Evolutionary conservation across 2,113 vertebrate species (phyloP).

Genomic region (Cephalopholis sonnerati): DNA sequence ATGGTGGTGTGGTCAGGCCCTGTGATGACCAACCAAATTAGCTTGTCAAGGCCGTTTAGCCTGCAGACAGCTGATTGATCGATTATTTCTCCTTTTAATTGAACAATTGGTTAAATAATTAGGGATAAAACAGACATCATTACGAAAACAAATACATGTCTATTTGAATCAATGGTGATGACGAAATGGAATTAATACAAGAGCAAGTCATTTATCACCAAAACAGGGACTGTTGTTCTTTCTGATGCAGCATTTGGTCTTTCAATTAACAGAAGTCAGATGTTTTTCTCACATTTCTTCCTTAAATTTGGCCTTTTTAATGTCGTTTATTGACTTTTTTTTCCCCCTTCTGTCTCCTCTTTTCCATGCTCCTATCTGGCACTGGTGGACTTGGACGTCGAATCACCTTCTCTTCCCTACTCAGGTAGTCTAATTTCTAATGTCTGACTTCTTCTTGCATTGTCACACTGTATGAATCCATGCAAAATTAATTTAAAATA

Average conservation of each 20-base stretch:
- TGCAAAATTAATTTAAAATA: not conserved
- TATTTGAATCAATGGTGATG: slow-evolving; percentile 44
- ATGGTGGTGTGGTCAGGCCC: slow-evolving; percentile 55
- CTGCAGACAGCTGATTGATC: slow-evolving; percentile 59
- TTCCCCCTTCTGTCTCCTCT: slow-evolving; percentile 51
- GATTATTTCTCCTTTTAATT: slow-evolving; percentile 61
- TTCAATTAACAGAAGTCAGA: not conserved
- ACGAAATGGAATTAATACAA: slow-evolving; percentile 28
- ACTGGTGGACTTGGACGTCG: slow-evolving; percentile 31
- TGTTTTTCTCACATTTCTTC: not conserved
- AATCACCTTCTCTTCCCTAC: not conserved
- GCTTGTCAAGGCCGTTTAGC: slow-evolving; percentile 62
- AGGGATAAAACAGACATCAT: slow-evolving; percentile 36
- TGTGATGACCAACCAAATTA: slow-evolving; percentile 65
- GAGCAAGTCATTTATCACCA: slow-evolving; percentile 12
- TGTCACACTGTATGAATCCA: not conserved
- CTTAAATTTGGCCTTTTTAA: not conserved
- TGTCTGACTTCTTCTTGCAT: not conserved
- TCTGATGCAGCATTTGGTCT: slow-evolving; percentile 15
- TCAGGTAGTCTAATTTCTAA: slow-evolving; percentile 60
- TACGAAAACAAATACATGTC: slow-evolving; percentile 60
- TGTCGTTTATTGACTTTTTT: not conserved
- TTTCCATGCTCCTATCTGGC: slow-evolving; percentile 45
- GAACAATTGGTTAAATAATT: slow-evolving; percentile 50
- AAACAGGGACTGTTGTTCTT: not conserved